Percentiles rank a stretch among this genome's conserved stretches.
These are phyloP conservation scores for Scolopax mira DNA, from an alignment of 2,113 vertebrate species.

Conservation along the genomic window DNA sequence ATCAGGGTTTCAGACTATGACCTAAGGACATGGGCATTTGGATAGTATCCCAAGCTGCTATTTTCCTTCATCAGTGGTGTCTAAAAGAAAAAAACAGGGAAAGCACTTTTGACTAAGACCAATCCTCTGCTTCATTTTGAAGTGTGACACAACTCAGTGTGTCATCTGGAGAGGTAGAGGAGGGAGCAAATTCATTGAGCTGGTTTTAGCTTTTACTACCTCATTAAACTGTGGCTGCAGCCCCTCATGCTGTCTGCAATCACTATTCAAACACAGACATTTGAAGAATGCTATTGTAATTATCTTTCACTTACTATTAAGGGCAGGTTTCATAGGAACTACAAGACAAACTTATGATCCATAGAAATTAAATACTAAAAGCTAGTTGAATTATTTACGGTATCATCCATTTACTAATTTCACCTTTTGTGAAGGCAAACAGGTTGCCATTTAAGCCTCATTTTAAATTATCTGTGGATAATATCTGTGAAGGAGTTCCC, in stretches of 20 bases:
- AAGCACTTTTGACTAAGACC: background rate
- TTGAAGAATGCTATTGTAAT: background rate
- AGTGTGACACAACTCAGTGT: background rate
- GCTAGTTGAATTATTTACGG: background rate
- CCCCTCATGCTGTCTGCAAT: background rate
- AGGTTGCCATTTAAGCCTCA: background rate
- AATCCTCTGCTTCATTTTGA: background rate
- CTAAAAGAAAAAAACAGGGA: background rate
- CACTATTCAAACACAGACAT: background rate
- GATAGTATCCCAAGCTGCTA: background rate
- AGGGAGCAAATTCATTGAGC: background rate
- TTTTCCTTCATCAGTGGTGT: background rate
- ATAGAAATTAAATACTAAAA: conserved; percentile 6
- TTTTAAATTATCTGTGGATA: background rate
- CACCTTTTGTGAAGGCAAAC: background rate
- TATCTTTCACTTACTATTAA: background rate
- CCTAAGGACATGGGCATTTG: background rate
- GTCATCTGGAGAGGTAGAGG: background rate
- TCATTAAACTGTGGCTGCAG: background rate
- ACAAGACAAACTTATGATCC: background rate
- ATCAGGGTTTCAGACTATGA: background rate
- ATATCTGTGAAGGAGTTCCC: background rate
- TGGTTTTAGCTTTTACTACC: background rate
- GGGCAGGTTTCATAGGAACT: background rate
- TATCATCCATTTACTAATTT: background rate